Conservation (phyloP, 2,888 invertebrate species). For the Hirtodrosophila trivittata region DNA sequence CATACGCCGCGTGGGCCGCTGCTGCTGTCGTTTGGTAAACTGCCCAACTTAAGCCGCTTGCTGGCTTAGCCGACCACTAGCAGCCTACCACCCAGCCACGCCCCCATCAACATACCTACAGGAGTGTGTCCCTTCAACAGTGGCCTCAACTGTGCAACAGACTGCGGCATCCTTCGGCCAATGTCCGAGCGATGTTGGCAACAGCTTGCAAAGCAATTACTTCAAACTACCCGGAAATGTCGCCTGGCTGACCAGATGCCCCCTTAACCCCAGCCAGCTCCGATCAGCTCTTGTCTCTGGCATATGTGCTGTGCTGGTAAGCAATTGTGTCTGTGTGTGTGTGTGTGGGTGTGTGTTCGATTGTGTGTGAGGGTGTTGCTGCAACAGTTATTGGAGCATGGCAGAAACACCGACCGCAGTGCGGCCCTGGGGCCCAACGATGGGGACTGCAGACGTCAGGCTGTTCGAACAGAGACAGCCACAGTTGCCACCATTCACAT, state of each 20-base stretch:
- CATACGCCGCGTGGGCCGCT: constrained; percentile 69
- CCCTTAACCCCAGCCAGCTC: constrained; percentile 6
- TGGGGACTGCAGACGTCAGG: constrained; percentile 28
- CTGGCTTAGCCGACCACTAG: constrained; percentile 70
- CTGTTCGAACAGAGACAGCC: constrained; percentile 26
- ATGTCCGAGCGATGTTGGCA: constrained; percentile 58
- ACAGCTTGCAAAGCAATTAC: constrained; percentile 77
- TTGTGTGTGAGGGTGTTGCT: constrained; percentile 40
- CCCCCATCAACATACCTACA: background rate
- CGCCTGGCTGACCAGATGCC: constrained; percentile 73
- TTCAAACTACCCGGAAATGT: constrained; percentile 78
- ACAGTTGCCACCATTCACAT: constrained; percentile 13
- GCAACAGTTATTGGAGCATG: constrained; percentile 66
- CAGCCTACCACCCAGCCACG: background rate
- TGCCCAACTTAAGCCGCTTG: constrained; percentile 75
- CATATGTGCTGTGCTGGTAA: constrained; percentile 31
- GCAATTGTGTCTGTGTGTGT: constrained; percentile 3
- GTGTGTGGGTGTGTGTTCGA: constrained; percentile 5
- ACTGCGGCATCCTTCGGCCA: constrained; percentile 51
- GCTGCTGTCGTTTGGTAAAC: constrained; percentile 36
- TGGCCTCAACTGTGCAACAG: constrained; percentile 45
- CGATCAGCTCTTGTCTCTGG: constrained; percentile 2
- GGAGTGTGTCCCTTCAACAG: background rate
- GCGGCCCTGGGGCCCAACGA: constrained; percentile 32
- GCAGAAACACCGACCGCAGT: constrained; percentile 53